Conservation (phyloP, 2,113 vertebrate species). For the Sitta europaea region DNA sequence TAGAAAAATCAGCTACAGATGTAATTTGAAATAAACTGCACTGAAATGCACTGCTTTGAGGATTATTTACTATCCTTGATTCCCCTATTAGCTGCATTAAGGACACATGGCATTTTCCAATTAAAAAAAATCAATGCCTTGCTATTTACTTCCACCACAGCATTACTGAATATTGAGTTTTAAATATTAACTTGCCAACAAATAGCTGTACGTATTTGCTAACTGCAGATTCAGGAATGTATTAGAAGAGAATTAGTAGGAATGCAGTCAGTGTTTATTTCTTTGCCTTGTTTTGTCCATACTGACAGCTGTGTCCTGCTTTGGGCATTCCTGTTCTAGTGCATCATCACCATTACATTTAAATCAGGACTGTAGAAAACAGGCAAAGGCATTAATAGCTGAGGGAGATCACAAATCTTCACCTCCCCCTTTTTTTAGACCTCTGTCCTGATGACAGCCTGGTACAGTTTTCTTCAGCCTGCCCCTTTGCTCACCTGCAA, state of each 20-base stretch:
- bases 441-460: neutral
- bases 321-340: neutral
- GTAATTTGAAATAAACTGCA: neutral
- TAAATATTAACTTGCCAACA: neutral
- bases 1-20: neutral
- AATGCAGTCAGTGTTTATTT: neutral
- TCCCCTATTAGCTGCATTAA: neutral
- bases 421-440: neutral
- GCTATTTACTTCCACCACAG: neutral
- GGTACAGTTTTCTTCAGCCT: neutral
- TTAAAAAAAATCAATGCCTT: neutral
- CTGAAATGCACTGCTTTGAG: neutral
- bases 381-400: neutral
- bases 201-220: neutral
- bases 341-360: neutral
- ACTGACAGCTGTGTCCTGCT: neutral
- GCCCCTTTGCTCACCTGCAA: conserved; percentile 62
- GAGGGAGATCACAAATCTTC: neutral
- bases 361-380: neutral
- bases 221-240: neutral
- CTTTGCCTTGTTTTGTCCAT: neutral
- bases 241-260: neutral
- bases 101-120: neutral
- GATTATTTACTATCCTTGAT: neutral
- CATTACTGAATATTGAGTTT: neutral